A percentile compares a stretch with the other conserved stretches of the same genome.
These are phyloP conservation scores for Sinelater perroti DNA, from an alignment of 2,888 invertebrate genomes.

Conservation along the genomic window DNA sequence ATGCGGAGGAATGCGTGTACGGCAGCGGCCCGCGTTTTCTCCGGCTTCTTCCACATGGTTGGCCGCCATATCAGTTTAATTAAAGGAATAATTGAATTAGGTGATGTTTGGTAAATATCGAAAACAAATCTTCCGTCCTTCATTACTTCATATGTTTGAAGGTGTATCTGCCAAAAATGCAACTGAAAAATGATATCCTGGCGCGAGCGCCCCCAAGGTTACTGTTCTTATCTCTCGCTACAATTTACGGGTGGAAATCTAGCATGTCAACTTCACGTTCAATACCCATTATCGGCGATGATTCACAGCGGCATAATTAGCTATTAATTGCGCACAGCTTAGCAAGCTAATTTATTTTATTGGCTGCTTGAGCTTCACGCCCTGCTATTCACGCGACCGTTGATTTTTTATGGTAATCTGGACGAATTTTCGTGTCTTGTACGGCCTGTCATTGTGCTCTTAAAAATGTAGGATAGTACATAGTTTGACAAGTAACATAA, in stretches of 20 bases:
- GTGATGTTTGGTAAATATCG: neutral
- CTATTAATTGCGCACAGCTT: neutral
- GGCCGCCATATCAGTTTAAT: neutral
- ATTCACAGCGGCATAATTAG: constrained; percentile 7
- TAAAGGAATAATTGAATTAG: neutral
- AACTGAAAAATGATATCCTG: too few relatives aligned
- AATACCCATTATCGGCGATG: constrained; percentile 5
- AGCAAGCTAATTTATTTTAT: constrained; percentile 8
- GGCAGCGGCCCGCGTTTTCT: constrained; percentile 1
- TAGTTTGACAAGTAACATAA: constrained; percentile 16
- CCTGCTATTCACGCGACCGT: neutral
- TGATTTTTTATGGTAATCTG: constrained; percentile 16
- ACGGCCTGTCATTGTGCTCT: constrained; percentile 8
- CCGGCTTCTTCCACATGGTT: neutral
- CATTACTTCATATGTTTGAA: neutral
- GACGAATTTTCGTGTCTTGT: constrained; percentile 14
- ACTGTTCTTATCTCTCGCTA: too few relatives aligned
- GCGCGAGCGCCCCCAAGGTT: too few relatives aligned
- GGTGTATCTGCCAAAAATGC: neutral
- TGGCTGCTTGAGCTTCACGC: neutral
- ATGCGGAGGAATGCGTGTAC: constrained; percentile 15
- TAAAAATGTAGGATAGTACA: constrained; percentile 11
- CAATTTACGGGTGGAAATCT: constrained; percentile 8
- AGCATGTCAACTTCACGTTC: neutral
- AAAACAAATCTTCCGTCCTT: neutral